Evolutionary conservation across 2,888 invertebrate genomes (phyloP).

Genomic region (Colletes collaris): DNA sequence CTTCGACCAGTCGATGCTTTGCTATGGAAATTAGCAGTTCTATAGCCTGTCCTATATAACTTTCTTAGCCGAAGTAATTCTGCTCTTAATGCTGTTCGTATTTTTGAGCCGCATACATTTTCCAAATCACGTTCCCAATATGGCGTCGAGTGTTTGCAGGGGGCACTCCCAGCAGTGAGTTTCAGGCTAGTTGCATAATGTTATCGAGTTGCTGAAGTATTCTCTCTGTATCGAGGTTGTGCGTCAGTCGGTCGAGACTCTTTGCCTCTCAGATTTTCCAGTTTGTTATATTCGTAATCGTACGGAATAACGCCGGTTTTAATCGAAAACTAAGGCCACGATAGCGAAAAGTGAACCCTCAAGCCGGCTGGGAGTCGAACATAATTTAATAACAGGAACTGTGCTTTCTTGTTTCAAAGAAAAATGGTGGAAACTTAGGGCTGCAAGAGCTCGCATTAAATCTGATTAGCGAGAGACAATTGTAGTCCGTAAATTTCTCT

Average conservation of each 20-base stretch:
- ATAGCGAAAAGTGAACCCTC: not conserved
- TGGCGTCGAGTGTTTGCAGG: too few species aligned
- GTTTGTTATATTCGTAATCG: too few species aligned
- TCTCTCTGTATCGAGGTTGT: too few species aligned
- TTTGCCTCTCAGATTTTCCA: too few species aligned
- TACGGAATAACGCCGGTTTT: too few species aligned
- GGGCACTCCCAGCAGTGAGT: too few species aligned
- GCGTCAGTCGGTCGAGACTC: too few species aligned
- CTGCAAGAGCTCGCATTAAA: slow-evolving; percentile 2
- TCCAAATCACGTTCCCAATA: too few species aligned
- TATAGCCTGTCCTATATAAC: not conserved
- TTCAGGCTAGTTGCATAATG: too few species aligned
- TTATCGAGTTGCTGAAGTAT: too few species aligned
- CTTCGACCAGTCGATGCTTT: slow-evolving; percentile 30
- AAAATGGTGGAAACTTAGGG: not conserved
- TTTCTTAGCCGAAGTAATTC: not conserved
- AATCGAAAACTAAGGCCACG: too few species aligned
- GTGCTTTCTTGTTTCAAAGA: not conserved
- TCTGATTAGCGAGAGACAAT: slow-evolving; percentile 14
- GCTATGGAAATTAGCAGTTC: slow-evolving; percentile 19
- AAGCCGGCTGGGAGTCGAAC: not conserved
- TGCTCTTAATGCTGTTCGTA: not conserved
- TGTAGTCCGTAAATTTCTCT: slow-evolving; percentile 14
- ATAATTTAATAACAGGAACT: not conserved
- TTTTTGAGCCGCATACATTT: not conserved